Percentiles rank a stretch among this genome's conserved stretches.
Evolutionary conservation across 2,797 vertebrate genomes (phyloP).

Genomic region (Microhierax caerulescens): DNA sequence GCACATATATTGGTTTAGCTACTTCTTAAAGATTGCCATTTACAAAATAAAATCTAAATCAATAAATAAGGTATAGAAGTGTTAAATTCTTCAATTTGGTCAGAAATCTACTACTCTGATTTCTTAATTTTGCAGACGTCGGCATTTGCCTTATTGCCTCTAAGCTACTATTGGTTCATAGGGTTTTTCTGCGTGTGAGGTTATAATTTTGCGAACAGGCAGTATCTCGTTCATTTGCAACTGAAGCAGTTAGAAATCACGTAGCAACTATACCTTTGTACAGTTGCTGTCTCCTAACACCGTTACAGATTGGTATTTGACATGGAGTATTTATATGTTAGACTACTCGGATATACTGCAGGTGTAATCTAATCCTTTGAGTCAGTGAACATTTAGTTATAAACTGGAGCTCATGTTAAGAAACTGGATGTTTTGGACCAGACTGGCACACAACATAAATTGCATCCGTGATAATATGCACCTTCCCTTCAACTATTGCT

Average conservation of each 20-base stretch:
- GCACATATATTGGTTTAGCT: constrained; percentile 75
- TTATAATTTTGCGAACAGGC: constrained; percentile 63
- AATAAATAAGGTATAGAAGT: constrained; percentile 70
- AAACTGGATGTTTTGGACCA: constrained; percentile 83
- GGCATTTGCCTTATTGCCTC: constrained; percentile 72
- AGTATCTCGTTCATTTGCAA: constrained; percentile 64
- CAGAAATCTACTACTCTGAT: constrained; percentile 71
- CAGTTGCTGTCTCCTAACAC: constrained; percentile 46
- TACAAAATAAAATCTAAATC: constrained; percentile 72
- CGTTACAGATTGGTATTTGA: constrained; percentile 46
- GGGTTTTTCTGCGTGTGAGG: constrained; percentile 60
- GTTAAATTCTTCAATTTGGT: constrained; percentile 76
- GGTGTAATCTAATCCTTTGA: constrained; percentile 84
- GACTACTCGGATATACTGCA: constrained; percentile 67
- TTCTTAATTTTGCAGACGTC: constrained; percentile 56
- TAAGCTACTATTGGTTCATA: constrained; percentile 66
- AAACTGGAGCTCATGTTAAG: constrained; percentile 82
- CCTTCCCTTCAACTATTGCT: constrained; percentile 94
- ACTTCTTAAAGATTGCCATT: constrained; percentile 73
- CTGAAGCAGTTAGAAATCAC: constrained; percentile 69
- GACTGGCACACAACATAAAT: constrained; percentile 93
- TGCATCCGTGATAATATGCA: constrained; percentile 95
- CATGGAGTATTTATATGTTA: constrained; percentile 37
- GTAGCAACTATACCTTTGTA: constrained; percentile 13
- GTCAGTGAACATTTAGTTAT: constrained; percentile 84